Evolutionary conservation across 1,140 invertebrate species (phyloP).

Genomic region (Rhagoletis zephyria): DNA sequence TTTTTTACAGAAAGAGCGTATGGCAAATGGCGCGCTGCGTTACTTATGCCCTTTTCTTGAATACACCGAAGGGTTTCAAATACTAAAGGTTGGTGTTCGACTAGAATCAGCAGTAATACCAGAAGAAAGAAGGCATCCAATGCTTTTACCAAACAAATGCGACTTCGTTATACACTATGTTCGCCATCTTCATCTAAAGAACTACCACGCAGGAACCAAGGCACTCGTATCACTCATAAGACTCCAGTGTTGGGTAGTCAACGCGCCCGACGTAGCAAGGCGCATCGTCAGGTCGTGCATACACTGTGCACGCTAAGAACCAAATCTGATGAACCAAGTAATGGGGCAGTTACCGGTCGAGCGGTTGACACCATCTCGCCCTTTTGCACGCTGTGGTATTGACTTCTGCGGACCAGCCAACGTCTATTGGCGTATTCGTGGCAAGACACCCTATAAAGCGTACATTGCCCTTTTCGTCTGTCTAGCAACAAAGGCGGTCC

Average conservation of each 20-base stretch:
- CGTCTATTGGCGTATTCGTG: constrained; percentile 22
- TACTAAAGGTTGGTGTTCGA: background rate
- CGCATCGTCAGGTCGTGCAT: background rate
- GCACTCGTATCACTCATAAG: background rate
- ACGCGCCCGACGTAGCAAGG: background rate
- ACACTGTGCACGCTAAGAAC: no score
- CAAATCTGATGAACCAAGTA: no score
- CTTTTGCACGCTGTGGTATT: background rate
- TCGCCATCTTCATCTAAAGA: background rate
- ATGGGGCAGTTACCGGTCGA: no score
- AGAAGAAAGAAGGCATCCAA: no score
- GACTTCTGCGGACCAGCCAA: constrained; percentile 48
- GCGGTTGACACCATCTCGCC: no score
- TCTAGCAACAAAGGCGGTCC: constrained; percentile 50
- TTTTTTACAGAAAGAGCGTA: no score
- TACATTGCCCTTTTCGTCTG: constrained; percentile 59
- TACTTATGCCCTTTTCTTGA: no score
- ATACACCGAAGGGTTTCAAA: no score
- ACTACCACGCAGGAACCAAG: background rate
- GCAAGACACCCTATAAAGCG: constrained; percentile 56
- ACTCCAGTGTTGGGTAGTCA: constrained; percentile 1
- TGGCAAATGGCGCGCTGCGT: background rate
- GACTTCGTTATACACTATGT: background rate
- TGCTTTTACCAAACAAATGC: background rate
- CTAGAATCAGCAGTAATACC: background rate